These are phyloP conservation scores for Trigoniulus corallinus DNA, from an alignment of 1,140 invertebrate genomes.

Conservation along the genomic window DNA sequence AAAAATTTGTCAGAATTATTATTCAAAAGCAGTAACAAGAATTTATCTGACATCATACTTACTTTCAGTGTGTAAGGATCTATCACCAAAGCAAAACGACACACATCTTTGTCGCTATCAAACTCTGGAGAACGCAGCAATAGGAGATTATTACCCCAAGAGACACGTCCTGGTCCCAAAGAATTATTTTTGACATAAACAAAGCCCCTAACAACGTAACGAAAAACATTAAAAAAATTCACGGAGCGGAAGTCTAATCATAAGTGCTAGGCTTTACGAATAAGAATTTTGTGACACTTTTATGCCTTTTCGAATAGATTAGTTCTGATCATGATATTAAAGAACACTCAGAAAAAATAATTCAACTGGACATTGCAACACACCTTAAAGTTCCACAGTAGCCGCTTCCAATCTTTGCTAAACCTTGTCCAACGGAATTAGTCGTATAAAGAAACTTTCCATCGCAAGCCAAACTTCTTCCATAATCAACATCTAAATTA, in stretches of 20 bases:
- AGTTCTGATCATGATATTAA: no score
- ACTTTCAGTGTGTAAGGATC: conserved; percentile 19
- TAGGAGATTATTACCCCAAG: conserved; percentile 17
- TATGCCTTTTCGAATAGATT: no score
- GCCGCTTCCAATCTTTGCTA: conserved; percentile 26
- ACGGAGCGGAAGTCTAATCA: no score
- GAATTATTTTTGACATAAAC: conserved; percentile 23
- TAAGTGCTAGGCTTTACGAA: no score
- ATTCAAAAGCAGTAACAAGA: background rate
- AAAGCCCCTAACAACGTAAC: conserved; percentile 20
- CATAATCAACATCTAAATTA: conserved; percentile 19
- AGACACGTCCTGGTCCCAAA: conserved; percentile 19
- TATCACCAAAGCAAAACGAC: conserved; percentile 17
- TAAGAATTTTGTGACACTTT: no score
- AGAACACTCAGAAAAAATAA: no score
- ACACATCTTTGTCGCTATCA: conserved; percentile 17
- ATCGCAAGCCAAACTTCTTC: conserved; percentile 22
- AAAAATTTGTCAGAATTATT: background rate
- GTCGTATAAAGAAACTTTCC: conserved; percentile 25
- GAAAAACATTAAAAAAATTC: background rate
- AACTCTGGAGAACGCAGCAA: conserved; percentile 18
- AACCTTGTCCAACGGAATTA: conserved; percentile 20
- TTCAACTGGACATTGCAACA: background rate
- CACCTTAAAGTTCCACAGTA: conserved; percentile 25
- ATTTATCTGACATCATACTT: background rate